Percentiles rank a stretch among this genome's conserved stretches.
phyloP scores from a whole-genome alignment of 2,888 invertebrate genomes.

The Hoplodrina ambigua region DNA sequence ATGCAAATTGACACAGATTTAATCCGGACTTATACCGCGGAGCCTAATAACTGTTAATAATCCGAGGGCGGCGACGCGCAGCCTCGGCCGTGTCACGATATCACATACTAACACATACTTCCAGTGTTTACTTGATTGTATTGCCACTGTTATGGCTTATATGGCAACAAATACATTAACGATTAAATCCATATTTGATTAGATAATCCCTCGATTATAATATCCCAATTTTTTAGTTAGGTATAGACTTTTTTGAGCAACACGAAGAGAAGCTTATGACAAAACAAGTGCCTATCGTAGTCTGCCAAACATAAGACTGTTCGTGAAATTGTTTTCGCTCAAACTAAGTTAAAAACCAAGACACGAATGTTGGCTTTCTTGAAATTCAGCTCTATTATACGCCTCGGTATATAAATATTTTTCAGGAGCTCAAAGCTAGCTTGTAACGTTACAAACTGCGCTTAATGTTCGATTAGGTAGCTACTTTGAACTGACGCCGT shows the following conservation, averaged over 20 bases:
- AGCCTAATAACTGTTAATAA: slow-evolving; percentile 87
- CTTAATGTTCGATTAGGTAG: slow-evolving; percentile 36
- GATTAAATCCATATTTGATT: background rate
- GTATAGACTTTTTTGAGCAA: background rate
- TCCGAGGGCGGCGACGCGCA: slow-evolving; percentile 70
- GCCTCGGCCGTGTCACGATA: slow-evolving; percentile 55
- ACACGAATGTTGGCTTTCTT: slow-evolving; percentile 24
- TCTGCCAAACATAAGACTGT: slow-evolving; percentile 28
- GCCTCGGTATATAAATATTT: slow-evolving; percentile 13
- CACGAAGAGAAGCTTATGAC: slow-evolving; percentile 2
- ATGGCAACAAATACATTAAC: background rate
- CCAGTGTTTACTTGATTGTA: slow-evolving; percentile 28
- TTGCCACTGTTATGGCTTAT: background rate
- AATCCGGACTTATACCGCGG: slow-evolving; percentile 85
- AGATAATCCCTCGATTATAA: slow-evolving; percentile 2
- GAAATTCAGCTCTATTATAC: slow-evolving; percentile 24
- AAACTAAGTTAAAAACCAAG: slow-evolving; percentile 30
- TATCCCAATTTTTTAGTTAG: background rate
- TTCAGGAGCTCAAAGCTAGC: slow-evolving; percentile 9
- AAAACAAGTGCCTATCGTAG: slow-evolving; percentile 32
- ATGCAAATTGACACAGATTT: slow-evolving; percentile 89
- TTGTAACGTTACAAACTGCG: slow-evolving; percentile 14
- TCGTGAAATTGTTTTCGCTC: slow-evolving; percentile 22
- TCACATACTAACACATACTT: slow-evolving; percentile 39
- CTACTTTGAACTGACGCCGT: slow-evolving; percentile 41